Evolutionary conservation across 2,113 vertebrate genomes (phyloP).

Genomic region (Butastur rufipennis): DNA sequence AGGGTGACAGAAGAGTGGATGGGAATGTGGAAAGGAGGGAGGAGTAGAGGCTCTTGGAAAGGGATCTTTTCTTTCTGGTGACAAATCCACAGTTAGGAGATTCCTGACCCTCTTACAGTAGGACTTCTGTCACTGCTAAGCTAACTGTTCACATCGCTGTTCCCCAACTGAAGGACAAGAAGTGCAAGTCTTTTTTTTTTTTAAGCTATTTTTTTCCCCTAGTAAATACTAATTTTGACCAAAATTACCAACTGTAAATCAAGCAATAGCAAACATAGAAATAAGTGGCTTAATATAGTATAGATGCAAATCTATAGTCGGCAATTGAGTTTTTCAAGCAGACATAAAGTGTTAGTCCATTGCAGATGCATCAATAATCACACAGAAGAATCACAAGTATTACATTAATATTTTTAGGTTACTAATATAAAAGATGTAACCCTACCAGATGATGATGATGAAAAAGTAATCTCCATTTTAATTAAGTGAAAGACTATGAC

Average conservation of each 20-base stretch:
- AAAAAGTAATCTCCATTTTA: not conserved
- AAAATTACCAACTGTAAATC: not conserved
- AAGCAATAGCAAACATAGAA: not conserved
- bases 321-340: not conserved
- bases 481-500: not conserved
- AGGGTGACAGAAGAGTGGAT: not conserved
- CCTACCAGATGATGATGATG: not conserved
- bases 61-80: not conserved
- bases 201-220: not conserved
- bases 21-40: not conserved
- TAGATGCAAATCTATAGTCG: not conserved
- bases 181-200: not conserved
- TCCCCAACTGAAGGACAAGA: not conserved
- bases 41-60: not conserved
- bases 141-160: not conserved
- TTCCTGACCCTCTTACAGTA: not conserved
- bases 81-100: not conserved
- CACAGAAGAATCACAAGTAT: not conserved
- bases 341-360: not conserved
- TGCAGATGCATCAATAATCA: not conserved
- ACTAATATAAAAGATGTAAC: not conserved
- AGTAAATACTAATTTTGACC: not conserved
- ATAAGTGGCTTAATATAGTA: not conserved
- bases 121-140: not conserved
- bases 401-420: not conserved